Percentiles rank a stretch among this genome's conserved stretches.
Conservation (phyloP, 2,113 vertebrate species). For the Tragelaphus imberbis region DNA sequence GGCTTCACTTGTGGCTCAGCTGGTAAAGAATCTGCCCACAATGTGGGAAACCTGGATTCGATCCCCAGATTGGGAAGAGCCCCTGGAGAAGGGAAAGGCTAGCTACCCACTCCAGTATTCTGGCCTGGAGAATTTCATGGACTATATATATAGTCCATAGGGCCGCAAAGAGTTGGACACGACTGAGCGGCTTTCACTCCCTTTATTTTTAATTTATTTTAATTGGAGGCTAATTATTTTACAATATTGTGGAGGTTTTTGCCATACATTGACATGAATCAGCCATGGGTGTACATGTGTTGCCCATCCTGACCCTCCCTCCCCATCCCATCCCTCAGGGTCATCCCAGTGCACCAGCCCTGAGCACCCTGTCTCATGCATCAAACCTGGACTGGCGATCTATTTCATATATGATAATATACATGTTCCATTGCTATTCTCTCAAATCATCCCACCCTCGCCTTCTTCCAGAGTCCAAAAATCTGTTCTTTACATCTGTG, state of each 20-base stretch:
- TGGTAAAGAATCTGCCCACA: background rate
- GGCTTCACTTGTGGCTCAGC: background rate
- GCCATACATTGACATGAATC: background rate
- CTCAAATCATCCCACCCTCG: background rate
- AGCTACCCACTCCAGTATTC: background rate
- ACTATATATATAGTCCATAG: background rate
- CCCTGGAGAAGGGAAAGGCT: background rate
- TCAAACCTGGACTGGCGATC: background rate
- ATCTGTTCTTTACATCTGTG: background rate
- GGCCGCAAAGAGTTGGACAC: rapidly evolving
- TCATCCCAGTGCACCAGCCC: background rate
- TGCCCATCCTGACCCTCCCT: background rate
- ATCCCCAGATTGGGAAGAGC: background rate
- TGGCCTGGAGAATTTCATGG: background rate
- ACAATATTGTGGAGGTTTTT: background rate
- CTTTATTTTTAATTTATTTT: background rate
- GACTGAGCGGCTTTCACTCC: background rate
- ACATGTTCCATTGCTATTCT: background rate
- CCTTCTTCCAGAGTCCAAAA: background rate
- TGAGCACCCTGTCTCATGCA: background rate
- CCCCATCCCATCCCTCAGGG: background rate
- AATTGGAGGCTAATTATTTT: background rate
- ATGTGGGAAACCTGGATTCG: background rate
- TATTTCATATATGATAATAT: background rate
- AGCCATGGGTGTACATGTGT: background rate